These are phyloP conservation scores for Heteromyza rotundicornis DNA, from an alignment of 2,888 invertebrate species.

Conservation along the genomic window DNA sequence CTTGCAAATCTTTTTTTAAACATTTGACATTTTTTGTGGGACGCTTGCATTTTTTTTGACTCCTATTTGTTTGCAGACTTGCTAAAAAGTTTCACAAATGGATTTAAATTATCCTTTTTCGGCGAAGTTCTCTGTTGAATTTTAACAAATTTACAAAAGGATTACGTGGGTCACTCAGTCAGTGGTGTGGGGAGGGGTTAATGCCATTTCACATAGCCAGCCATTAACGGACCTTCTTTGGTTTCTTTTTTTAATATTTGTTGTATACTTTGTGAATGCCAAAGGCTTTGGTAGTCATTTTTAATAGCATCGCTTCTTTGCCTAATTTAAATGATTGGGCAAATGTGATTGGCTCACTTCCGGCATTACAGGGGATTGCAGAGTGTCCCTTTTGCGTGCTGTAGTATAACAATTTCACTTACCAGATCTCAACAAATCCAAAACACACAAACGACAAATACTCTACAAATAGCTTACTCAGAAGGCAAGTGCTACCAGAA, in stretches of 20 bases:
- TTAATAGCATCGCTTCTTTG: conserved; percentile 44
- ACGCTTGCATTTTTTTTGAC: conserved; percentile 9
- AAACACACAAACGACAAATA: no score
- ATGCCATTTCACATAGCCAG: no score
- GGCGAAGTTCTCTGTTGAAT: conserved; percentile 28
- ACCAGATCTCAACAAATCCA: no score
- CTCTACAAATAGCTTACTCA: no score
- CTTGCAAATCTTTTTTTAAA: conserved; percentile 47
- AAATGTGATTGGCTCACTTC: conserved; percentile 32
- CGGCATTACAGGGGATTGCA: no score
- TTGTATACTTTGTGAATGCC: conserved; percentile 12
- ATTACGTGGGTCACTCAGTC: conserved; percentile 61
- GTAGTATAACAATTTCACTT: no score
- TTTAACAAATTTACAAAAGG: conserved; percentile 58
- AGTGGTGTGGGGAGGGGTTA: no score
- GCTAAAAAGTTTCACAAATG: conserved; percentile 48
- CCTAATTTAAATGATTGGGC: conserved; percentile 54
- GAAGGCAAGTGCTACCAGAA: no score
- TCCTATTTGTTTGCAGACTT: conserved; percentile 3
- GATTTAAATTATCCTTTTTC: conserved; percentile 48
- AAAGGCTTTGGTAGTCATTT: conserved; percentile 37
- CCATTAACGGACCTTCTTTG: no score
- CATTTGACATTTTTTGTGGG: conserved; percentile 29
- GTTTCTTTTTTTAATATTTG: no score
- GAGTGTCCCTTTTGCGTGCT: no score